Evolutionary conservation across 1,140 invertebrate genomes (phyloP), one percentile per base, ranked within the genome.

Genomic region (Ladona fulva): DNA sequence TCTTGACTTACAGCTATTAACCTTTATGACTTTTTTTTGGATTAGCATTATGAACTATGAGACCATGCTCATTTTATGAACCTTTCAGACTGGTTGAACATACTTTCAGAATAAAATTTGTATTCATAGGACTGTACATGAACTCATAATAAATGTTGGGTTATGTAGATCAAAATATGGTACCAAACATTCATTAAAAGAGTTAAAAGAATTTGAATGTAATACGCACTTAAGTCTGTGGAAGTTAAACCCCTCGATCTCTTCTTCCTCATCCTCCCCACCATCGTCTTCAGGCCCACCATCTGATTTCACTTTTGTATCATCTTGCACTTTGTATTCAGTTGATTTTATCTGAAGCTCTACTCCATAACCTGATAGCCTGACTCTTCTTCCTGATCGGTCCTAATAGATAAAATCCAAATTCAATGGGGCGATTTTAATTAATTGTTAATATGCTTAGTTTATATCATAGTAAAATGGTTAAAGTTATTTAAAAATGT

Each of bases 281-380:
- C 86, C 86, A 59, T 87, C 88, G 74, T 88, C 86, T 25, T 87
- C 86, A 74, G 83, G 82, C 74, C 86, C 81, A 42, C 87, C 86
- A 79, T 88, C 88, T 79, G 88, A 85, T 87, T 92, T 89, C 12
- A 93, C 89, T 82, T 91, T 89, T 52, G 91, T 90, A 87, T 99
- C 97, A 88, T 99, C 98, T 83, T 98, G 95, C 73, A 96, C 97
- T 88, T 99, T 99, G 83, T 99, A 99, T 86, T 99, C 98, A 0
- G 97, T 99, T 77, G 96, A 99, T 86, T 99, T 99, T 82, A 99
- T 94, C 84, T 98, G 96, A 42, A 99, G 85, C 86, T 99, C 98
- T 0, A 99, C 97, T 42, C 97, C 98, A 88, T 99, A 99, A 0
- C 98, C 98, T 52, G 97, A 97, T 10, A 99, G 87, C 29, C 93